A percentile compares a stretch with the other conserved stretches of the same genome.
Evolutionary conservation across 2,797 vertebrate genomes (phyloP).

Genomic region (Alfaro cultratus): DNA sequence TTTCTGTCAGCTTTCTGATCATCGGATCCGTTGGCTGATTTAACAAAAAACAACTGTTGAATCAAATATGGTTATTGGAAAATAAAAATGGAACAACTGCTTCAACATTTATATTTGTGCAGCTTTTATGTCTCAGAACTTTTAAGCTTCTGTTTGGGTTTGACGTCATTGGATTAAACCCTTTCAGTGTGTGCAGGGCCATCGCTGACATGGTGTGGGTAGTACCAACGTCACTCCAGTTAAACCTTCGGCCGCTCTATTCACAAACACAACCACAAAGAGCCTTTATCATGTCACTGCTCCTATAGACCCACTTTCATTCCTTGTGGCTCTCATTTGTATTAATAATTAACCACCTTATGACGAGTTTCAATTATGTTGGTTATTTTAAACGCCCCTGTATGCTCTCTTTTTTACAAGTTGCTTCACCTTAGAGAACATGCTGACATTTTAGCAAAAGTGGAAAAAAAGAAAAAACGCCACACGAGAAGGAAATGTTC

Average conservation of each 20-base stretch:
- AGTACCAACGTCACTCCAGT: conserved; percentile 70
- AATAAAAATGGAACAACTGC: not conserved
- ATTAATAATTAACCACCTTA: conserved; percentile 46
- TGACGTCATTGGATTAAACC: conserved; percentile 3
- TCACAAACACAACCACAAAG: conserved; percentile 68
- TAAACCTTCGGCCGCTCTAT: conserved; percentile 55
- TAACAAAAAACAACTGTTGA: not conserved
- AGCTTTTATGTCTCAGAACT: not conserved
- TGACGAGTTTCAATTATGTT: not conserved
- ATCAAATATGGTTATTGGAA: not conserved
- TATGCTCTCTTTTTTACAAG: not conserved
- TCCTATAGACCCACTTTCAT: conserved; percentile 46
- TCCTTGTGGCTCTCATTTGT: conserved; percentile 12
- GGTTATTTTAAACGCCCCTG: conserved; percentile 14
- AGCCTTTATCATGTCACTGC: conserved; percentile 50
- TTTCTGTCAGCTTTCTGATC: not conserved
- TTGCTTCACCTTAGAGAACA: not conserved
- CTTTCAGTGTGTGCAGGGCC: conserved; percentile 27
- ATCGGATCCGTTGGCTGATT: not conserved
- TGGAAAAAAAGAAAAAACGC: not conserved
- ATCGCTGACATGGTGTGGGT: conserved; percentile 63
- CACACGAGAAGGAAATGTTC: not conserved
- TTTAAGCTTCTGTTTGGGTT: conserved; percentile 23
- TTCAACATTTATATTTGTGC: not conserved
- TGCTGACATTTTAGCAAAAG: not conserved